Evolutionary conservation across 2,797 vertebrate species (phyloP).

Genomic region (Ibycter americanus): DNA sequence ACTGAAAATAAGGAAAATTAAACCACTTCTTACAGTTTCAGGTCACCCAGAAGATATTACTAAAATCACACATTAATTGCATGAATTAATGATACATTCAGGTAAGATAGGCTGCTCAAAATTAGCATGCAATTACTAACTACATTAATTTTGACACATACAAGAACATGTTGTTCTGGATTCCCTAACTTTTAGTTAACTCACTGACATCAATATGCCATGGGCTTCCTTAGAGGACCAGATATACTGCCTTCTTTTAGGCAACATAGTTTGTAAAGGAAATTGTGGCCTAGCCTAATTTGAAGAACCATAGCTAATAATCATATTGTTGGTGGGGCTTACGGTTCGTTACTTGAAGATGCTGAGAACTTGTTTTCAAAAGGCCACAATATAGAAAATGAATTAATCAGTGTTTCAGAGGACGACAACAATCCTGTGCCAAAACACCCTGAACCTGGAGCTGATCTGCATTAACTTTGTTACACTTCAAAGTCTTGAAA

Average conservation of each 20-base stretch:
- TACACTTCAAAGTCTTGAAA: neutral
- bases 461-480: neutral
- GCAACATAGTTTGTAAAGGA: neutral
- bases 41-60: neutral
- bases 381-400: neutral
- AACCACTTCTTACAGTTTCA: neutral
- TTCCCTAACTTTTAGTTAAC: neutral
- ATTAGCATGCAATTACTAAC: neutral
- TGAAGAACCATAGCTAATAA: neutral
- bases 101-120: neutral
- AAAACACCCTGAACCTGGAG: neutral
- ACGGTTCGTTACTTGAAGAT: neutral
- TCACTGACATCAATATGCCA: neutral
- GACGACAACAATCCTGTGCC: neutral
- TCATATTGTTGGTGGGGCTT: neutral
- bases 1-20: neutral
- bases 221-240: neutral
- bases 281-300: neutral
- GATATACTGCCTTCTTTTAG: neutral
- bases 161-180: neutral
- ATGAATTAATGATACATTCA: neutral
- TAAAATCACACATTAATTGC: neutral
- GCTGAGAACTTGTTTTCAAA: neutral
- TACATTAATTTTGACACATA: neutral
- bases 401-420: neutral